Conservation (phyloP, 2,888 invertebrate species). For the Seladonia tumulorum region DNA sequence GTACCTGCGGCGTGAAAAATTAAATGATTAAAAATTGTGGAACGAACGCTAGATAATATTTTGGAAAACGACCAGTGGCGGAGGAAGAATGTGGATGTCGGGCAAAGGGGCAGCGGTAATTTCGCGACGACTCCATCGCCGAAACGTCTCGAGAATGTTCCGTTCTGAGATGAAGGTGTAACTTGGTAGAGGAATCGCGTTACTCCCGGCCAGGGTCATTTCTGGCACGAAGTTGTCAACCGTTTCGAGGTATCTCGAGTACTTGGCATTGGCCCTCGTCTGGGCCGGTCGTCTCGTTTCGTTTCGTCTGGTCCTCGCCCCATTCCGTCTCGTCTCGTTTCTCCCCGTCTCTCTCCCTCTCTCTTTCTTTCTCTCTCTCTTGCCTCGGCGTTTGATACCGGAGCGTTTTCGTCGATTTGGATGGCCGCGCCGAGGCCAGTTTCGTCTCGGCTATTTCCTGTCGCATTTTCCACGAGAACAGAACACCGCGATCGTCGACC, state of each 20-base stretch:
- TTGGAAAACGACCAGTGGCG: background rate
- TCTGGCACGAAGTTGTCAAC: slow-evolving; percentile 65
- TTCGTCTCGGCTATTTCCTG: slow-evolving; percentile 81
- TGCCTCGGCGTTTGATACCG: slow-evolving; percentile 37
- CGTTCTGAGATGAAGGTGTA: background rate
- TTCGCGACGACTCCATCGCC: background rate
- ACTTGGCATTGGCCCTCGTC: slow-evolving; percentile 76
- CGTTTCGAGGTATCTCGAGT: slow-evolving; percentile 62
- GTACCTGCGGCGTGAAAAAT: too few relatives aligned
- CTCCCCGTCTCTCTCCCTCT: slow-evolving; percentile 27
- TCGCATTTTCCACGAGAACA: slow-evolving; percentile 80
- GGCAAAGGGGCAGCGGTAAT: background rate
- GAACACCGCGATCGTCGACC: slow-evolving; percentile 76
- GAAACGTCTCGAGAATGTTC: slow-evolving; percentile 8
- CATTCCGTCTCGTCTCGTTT: slow-evolving; percentile 49
- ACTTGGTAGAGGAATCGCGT: slow-evolving; percentile 7
- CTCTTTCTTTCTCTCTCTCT: background rate
- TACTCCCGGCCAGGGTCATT: slow-evolving; percentile 23
- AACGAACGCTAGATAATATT: background rate
- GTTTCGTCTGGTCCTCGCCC: slow-evolving; percentile 37
- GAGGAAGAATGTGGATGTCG: too few relatives aligned
- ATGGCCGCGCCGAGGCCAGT: slow-evolving; percentile 72
- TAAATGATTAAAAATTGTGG: background rate
- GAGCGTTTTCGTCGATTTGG: slow-evolving; percentile 67
- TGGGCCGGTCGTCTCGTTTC: slow-evolving; percentile 55